A percentile compares a stretch with the other conserved stretches of the same genome.
These are phyloP conservation scores for Henricia sp. DNA, from an alignment of 53 echinoderm and acorn worm genomes.

Conservation along the genomic window DNA sequence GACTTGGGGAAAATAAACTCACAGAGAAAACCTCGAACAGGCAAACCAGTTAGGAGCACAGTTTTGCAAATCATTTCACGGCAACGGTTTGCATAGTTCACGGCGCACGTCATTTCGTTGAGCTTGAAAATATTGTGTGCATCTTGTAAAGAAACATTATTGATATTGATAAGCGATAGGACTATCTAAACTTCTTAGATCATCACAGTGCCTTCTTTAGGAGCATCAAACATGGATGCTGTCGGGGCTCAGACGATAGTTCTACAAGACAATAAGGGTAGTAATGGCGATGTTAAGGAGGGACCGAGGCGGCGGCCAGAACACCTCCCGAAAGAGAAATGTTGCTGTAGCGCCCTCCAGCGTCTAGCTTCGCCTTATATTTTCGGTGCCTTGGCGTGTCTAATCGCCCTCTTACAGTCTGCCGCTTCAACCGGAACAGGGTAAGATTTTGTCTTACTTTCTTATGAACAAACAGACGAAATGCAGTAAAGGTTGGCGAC, in stretches of 20 bases:
- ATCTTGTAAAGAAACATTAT: no score
- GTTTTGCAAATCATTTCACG: no score
- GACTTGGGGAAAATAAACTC: no score
- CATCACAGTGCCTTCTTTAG: not conserved
- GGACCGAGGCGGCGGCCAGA: not conserved
- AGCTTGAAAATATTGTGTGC: no score
- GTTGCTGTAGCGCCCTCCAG: constrained; percentile 37
- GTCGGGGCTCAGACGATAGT: not conserved
- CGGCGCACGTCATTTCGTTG: no score
- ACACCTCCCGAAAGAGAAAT: constrained; percentile 1
- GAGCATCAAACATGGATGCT: not conserved
- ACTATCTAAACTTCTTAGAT: not conserved
- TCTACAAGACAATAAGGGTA: not conserved
- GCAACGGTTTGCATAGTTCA: no score
- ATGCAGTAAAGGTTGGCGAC: not conserved
- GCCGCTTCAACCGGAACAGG: constrained; percentile 35
- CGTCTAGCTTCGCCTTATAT: constrained; percentile 41
- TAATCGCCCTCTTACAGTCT: constrained; percentile 14
- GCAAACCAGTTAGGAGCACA: no score
- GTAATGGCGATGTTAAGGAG: not conserved
- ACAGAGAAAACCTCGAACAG: no score
- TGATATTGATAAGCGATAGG: no score
- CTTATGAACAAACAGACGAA: no score
- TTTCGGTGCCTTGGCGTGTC: constrained; percentile 38
- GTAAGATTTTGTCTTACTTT: no score